phyloP scores from a whole-genome alignment of 2,113 vertebrate genomes.

The Callionymus lyra region DNA sequence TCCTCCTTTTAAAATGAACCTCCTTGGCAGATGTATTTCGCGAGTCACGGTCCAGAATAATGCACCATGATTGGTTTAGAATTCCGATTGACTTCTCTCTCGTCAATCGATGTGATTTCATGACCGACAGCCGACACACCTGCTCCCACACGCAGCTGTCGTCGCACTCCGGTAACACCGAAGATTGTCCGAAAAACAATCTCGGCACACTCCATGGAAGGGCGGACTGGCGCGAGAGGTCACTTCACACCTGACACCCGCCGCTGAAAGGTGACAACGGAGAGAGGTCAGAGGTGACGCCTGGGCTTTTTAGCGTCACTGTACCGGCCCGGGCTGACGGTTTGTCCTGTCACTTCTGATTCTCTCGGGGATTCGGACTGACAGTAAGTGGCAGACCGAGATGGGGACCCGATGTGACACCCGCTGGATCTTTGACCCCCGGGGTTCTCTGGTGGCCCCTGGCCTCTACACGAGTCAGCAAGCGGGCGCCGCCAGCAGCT shows the following conservation, averaged over 20 bases:
- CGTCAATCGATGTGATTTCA: constrained; percentile 38
- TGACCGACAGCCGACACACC: constrained; percentile 31
- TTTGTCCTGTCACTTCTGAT: constrained; percentile 15
- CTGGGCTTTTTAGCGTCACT: background rate
- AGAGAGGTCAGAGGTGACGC: constrained; percentile 27
- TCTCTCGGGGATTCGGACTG: constrained; percentile 15
- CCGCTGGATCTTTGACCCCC: constrained; percentile 35
- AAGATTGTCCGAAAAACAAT: too few relatives aligned
- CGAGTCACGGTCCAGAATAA: constrained; percentile 14
- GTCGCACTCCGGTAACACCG: constrained; percentile 13
- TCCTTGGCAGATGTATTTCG: too few relatives aligned
- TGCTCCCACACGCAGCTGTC: constrained; percentile 33
- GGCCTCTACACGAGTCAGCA: constrained; percentile 32
- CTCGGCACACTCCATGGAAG: too few relatives aligned
- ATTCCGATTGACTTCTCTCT: constrained; percentile 43
- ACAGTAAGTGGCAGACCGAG: constrained; percentile 46
- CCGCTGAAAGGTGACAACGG: constrained; percentile 22
- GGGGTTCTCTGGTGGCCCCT: constrained; percentile 10
- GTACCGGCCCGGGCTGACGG: constrained; percentile 18
- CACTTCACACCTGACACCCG: constrained; percentile 24
- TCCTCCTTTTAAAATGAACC: too few relatives aligned
- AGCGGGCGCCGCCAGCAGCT: constrained; percentile 23
- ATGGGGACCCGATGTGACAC: constrained; percentile 35
- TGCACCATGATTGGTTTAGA: constrained; percentile 20
- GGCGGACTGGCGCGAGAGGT: background rate